phyloP scores from a whole-genome alignment of 2,113 vertebrate genomes.

The Burhinus bistriatus region DNA sequence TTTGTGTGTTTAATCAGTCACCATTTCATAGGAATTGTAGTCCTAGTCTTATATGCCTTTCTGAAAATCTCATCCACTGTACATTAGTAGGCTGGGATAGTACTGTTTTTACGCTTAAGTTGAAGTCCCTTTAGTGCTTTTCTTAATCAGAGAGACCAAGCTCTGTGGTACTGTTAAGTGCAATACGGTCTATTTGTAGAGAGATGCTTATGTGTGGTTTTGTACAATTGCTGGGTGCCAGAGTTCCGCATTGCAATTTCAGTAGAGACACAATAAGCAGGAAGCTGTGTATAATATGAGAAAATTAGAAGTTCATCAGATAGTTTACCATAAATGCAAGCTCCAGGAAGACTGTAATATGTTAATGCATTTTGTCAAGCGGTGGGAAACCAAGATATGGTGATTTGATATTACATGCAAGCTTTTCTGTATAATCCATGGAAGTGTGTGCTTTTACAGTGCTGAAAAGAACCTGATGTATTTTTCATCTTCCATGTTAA shows the following conservation, averaged over 20 bases:
- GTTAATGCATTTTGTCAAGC: background rate
- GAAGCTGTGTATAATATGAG: background rate
- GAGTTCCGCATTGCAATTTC: background rate
- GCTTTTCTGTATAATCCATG: background rate
- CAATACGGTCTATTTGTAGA: background rate
- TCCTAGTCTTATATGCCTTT: background rate
- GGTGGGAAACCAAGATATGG: background rate
- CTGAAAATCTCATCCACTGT: background rate
- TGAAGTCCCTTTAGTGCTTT: background rate
- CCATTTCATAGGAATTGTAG: background rate
- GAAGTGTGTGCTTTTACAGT: background rate
- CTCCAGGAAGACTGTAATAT: background rate
- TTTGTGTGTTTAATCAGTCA: background rate
- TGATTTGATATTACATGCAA: background rate
- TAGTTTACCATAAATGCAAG: conserved; percentile 1
- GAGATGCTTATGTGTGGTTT: background rate
- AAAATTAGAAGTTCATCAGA: background rate
- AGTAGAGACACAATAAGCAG: background rate
- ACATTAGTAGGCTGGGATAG: background rate
- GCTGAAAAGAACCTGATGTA: background rate
- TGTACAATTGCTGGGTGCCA: background rate
- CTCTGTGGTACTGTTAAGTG: background rate
- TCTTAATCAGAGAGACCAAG: background rate
- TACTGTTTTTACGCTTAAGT: background rate
- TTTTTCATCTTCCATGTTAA: background rate